These are phyloP conservation scores for Falco naumanni DNA, from an alignment of 2,797 vertebrate species.

Conservation along the genomic window DNA sequence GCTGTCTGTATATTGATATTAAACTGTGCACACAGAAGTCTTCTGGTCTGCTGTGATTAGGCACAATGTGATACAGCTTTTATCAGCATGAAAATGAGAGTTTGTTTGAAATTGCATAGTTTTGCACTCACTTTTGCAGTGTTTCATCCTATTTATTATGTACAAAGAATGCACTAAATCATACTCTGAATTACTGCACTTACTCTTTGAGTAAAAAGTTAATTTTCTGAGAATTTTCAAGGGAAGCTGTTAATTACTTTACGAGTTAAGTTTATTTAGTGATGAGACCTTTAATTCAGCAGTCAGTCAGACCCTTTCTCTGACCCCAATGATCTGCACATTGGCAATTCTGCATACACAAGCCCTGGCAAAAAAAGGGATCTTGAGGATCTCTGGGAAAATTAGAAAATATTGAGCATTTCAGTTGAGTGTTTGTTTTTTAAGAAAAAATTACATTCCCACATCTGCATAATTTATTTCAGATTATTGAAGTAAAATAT, in stretches of 20 bases:
- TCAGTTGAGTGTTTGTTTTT: background rate
- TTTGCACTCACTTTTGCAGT: background rate
- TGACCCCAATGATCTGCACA: fast-evolving
- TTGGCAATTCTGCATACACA: background rate
- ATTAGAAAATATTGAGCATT: background rate
- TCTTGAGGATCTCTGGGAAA: background rate
- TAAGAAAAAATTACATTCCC: background rate
- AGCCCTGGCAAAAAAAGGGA: background rate
- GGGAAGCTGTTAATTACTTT: background rate
- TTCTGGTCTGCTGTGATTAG: background rate
- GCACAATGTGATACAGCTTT: background rate
- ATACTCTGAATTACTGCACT: background rate
- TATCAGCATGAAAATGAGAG: background rate
- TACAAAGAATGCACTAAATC: background rate
- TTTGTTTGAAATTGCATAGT: background rate
- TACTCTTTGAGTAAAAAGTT: background rate
- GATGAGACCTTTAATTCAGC: background rate
- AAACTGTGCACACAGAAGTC: background rate
- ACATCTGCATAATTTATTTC: background rate
- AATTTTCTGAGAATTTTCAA: background rate
- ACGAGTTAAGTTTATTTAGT: background rate
- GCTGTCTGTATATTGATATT: background rate
- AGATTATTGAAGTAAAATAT: background rate
- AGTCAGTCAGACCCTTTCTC: background rate
- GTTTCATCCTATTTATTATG: background rate